These are phyloP conservation scores for Holotrichia oblita DNA, from an alignment of 1,140 invertebrate species.

Conservation along the genomic window DNA sequence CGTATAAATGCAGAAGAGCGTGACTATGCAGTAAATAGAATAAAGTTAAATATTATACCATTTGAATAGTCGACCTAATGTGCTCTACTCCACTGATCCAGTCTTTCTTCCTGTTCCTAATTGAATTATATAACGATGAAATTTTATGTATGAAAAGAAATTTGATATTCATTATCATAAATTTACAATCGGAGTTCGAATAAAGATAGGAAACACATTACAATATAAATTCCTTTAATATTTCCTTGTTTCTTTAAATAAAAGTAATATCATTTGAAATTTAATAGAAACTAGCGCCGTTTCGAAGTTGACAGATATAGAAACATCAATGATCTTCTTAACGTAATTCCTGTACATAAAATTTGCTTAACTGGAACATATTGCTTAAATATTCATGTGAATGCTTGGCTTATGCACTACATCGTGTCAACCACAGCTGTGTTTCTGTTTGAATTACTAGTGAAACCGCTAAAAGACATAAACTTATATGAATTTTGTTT, in stretches of 20 bases:
- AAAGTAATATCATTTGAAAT: no score
- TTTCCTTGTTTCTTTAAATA: no score
- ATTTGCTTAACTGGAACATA: not conserved
- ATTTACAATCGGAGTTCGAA: not conserved
- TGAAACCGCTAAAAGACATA: not conserved
- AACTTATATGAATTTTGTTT: not conserved
- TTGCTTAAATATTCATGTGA: not conserved
- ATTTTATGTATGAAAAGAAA: slow-evolving; percentile 9
- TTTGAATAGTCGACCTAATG: not conserved
- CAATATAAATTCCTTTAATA: not conserved
- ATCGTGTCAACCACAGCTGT: not conserved
- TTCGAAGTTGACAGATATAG: no score
- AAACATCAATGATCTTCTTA: no score
- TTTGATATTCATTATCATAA: not conserved
- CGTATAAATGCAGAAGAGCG: slow-evolving; percentile 18
- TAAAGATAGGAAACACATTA: not conserved
- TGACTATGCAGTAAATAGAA: slow-evolving; percentile 4
- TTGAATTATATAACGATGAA: slow-evolving; percentile 6
- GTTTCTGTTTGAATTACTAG: not conserved
- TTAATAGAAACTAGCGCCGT: no score
- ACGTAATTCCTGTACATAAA: not conserved
- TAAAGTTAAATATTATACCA: not conserved
- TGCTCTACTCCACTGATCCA: slow-evolving; percentile 33
- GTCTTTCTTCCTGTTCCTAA: slow-evolving; percentile 30
- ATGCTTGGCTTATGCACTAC: not conserved